Conservation (phyloP, 2,797 vertebrate genomes). For the Threskiornis aethiopicus region DNA sequence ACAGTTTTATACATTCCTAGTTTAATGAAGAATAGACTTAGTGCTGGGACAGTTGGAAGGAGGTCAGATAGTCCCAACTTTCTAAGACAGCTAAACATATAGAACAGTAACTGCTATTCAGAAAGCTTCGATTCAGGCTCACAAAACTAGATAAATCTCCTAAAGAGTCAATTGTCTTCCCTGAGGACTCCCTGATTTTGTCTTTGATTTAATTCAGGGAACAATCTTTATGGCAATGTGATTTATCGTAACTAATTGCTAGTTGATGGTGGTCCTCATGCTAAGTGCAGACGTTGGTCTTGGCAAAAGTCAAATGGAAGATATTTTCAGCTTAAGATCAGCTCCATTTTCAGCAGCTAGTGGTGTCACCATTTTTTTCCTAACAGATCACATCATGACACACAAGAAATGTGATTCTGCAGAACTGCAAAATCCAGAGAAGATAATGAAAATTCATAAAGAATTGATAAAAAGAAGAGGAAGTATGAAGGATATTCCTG, state of each 20-base stretch:
- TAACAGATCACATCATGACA: neutral
- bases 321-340: neutral
- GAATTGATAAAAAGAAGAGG: slow-evolving; percentile 38
- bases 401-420: neutral
- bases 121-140: neutral
- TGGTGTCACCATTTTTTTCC: neutral
- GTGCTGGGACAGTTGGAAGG: neutral
- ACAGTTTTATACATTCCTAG: neutral
- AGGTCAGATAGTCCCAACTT: neutral
- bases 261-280: neutral
- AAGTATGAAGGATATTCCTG: slow-evolving; percentile 35
- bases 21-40: neutral
- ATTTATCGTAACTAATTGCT: neutral
- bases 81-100: neutral
- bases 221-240: neutral
- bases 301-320: neutral
- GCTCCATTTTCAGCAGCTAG: neutral
- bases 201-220: neutral
- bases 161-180: neutral
- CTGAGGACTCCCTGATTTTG: neutral
- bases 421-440: slow-evolving; percentile 5
- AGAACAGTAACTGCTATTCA: neutral
- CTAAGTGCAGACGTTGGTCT: neutral
- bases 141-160: neutral
- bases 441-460: slow-evolving; percentile 55